Evolutionary conservation across 2,888 invertebrate species (phyloP), one percentile per base, ranked within the genome.

Genomic region (Trissoscelio sp.): DNA sequence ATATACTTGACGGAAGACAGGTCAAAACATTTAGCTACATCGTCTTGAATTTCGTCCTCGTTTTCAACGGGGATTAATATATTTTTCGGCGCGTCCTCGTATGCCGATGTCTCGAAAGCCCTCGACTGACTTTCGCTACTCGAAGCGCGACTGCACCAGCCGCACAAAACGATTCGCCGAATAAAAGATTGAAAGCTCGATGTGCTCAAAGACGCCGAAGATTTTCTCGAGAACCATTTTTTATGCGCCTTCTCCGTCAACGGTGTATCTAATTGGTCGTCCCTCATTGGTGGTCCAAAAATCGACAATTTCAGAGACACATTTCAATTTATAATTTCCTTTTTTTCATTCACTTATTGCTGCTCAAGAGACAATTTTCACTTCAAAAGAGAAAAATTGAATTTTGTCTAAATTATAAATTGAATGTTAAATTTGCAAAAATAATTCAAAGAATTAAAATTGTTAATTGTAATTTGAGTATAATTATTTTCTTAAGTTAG

Each of bases 1-100:
- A 91, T 91, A 70, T 86, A 91, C 83, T 86, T 90, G 82, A 91
- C 88, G 42, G 85, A 81, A 18, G 90, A 89, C 18, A 90, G 82
- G 83, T 91, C 90, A 69, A 91, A 91, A 79, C 88, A 87, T 73
- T 82, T 83, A n/a, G 86, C 85, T 1, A 83, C 72, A 12, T 89
- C 88, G 73, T 88, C 86, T 55, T 34, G 55, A 55, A 69, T 48
- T 11, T 46, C 75, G 62, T 67, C 64, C 60, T 64, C 77, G 22
- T 51, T 69, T 66, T 81, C 48, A 12, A 39, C 64, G 31, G 37
- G 16, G 22, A 58, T 69, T 66, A 66, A 69, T 39, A 58, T 4
- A 14, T 72, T 60, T 66, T 82, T 78, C 67, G 80, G 62, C 48
- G 79, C 62, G 42, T 80, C 70, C 67, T 77, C 74, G 78, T 79